phyloP scores from a whole-genome alignment of 2,888 invertebrate genomes.

The Watsonalla cultraria region DNA sequence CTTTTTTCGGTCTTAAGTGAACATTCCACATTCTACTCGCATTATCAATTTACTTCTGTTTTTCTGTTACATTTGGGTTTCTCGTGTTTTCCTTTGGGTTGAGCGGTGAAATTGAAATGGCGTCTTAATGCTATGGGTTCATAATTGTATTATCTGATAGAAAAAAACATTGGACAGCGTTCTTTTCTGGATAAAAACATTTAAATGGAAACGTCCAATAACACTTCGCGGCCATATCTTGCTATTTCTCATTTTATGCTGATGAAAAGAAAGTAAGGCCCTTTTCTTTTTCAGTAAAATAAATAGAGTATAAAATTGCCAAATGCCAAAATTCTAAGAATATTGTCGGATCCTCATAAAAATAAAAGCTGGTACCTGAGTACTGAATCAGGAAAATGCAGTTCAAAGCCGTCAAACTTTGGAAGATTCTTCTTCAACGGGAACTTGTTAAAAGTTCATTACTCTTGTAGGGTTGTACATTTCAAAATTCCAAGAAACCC shows the following conservation, averaged over 20 bases:
- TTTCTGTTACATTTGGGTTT: background rate
- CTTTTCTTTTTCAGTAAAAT: too few relatives aligned
- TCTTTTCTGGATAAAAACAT: too few relatives aligned
- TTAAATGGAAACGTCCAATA: too few relatives aligned
- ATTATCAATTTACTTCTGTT: background rate
- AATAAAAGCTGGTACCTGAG: background rate
- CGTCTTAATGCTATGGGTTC: background rate
- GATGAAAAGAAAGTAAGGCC: too few relatives aligned
- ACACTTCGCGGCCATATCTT: too few relatives aligned
- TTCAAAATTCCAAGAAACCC: too few relatives aligned
- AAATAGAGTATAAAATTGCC: too few relatives aligned
- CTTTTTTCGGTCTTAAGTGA: constrained; percentile 11
- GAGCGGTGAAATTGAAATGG: background rate
- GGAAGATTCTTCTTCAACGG: background rate
- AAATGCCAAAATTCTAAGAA: too few relatives aligned
- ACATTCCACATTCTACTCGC: constrained; percentile 2
- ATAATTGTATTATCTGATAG: too few relatives aligned
- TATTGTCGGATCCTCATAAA: background rate
- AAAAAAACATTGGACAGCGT: too few relatives aligned
- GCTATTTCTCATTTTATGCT: too few relatives aligned
- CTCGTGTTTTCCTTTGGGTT: background rate
- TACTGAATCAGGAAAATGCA: background rate
- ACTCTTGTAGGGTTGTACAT: too few relatives aligned
- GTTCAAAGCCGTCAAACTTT: background rate
- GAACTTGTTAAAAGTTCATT: background rate